Percentiles rank a stretch among this genome's conserved stretches.
phyloP scores from a whole-genome alignment of 2,888 invertebrate genomes.

The Mesoligia furuncula region DNA sequence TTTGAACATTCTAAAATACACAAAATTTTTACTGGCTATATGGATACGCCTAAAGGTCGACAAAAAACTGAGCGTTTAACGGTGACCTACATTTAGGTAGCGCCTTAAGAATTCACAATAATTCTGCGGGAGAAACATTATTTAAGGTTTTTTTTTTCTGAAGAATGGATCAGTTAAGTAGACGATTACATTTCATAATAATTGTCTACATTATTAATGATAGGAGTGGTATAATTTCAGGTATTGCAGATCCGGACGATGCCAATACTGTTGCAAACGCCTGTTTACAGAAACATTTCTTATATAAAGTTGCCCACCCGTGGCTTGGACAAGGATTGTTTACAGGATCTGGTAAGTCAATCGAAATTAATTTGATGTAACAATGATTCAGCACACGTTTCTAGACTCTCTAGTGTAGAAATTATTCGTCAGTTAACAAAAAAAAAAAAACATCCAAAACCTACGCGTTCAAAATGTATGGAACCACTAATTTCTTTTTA shows the following conservation, averaged over 20 bases:
- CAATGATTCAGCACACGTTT: no score
- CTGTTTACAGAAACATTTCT: constrained; percentile 57
- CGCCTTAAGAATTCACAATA: no score
- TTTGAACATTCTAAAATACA: no score
- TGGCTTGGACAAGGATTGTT: constrained; percentile 33
- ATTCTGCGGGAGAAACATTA: not conserved
- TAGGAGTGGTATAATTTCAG: constrained; percentile 8
- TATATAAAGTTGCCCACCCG: constrained; percentile 18
- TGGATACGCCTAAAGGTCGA: no score
- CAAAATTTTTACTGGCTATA: no score
- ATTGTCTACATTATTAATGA: not conserved
- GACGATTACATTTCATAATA: not conserved
- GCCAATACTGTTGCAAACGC: constrained; percentile 56
- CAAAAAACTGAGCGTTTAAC: no score
- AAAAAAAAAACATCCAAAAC: no score
- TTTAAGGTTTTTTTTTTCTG: not conserved
- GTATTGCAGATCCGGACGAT: constrained; percentile 32
- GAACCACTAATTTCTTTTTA: no score
- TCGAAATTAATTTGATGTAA: not conserved
- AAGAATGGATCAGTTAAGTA: not conserved
- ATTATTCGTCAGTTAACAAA: no score
- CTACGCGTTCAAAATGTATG: no score
- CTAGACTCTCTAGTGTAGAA: no score
- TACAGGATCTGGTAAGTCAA: constrained; percentile 30
- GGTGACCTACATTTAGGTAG: no score